Evolutionary conservation across 1,140 invertebrate genomes (phyloP).

Genomic region (Papilio dardanus): DNA sequence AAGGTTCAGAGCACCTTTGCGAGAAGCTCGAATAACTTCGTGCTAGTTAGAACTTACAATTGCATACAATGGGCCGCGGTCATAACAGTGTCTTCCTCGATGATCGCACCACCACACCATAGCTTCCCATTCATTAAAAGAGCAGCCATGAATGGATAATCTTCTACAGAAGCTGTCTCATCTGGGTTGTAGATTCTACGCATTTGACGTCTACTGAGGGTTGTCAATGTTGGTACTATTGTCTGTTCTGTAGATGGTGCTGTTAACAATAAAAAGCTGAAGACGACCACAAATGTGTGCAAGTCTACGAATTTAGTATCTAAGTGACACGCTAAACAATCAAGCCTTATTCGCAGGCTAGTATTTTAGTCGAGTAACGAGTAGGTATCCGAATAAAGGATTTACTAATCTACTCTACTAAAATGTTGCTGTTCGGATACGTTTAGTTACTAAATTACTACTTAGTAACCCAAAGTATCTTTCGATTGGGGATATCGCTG

Average conservation of each 20-base stretch:
- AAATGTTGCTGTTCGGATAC: too few species aligned
- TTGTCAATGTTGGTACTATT: constrained; percentile 35
- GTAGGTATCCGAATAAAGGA: too few species aligned
- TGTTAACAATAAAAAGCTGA: not conserved
- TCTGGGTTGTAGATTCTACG: constrained; percentile 70
- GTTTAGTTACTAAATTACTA: too few species aligned
- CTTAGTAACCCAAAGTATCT: too few species aligned
- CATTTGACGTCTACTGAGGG: constrained; percentile 53
- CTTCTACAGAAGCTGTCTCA: constrained; percentile 55
- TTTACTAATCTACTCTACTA: too few species aligned
- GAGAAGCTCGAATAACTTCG: not conserved
- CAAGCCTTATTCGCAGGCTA: too few species aligned
- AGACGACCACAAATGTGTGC: too few species aligned
- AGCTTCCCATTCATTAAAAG: constrained; percentile 62
- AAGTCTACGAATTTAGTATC: too few species aligned
- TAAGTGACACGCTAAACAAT: too few species aligned
- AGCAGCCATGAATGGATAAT: constrained; percentile 61
- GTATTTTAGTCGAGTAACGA: too few species aligned
- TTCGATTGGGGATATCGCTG: too few species aligned
- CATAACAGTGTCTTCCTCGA: constrained; percentile 56
- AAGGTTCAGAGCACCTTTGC: not conserved
- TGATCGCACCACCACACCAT: constrained; percentile 69
- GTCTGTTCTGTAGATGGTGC: not conserved
- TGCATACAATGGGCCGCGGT: constrained; percentile 73
- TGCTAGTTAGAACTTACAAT: constrained; percentile 55